A percentile compares a stretch with the other conserved stretches of the same genome.
phyloP scores from a whole-genome alignment of 1,140 invertebrate species.

The Fopius arisanus region DNA sequence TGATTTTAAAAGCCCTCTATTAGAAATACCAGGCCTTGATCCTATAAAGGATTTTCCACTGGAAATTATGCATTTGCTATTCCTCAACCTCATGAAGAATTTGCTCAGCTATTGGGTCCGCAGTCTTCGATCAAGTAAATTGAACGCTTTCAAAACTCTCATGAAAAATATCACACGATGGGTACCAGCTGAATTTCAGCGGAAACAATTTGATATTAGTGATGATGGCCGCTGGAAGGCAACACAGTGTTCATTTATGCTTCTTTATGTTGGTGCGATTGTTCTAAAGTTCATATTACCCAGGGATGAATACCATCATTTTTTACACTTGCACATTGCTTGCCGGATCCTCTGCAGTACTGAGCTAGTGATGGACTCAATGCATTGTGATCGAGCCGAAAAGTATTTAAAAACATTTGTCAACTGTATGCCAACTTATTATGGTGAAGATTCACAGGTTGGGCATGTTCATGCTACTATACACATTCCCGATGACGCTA shows the following conservation, averaged over 20 bases:
- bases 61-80: slow-evolving; percentile 40
- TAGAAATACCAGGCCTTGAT: slow-evolving; percentile 30
- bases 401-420: slow-evolving; percentile 25
- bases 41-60: slow-evolving; percentile 25
- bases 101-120: background rate
- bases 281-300: background rate
- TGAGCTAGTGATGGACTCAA: background rate
- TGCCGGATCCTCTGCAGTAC: slow-evolving; percentile 11
- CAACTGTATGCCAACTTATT: slow-evolving; percentile 23
- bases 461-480: slow-evolving; percentile 37
- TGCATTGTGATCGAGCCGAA: background rate
- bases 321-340: slow-evolving; percentile 2
- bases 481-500: slow-evolving; percentile 34
- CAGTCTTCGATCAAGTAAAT: background rate
- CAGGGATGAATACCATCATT: slow-evolving; percentile 10
- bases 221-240: slow-evolving; percentile 11
- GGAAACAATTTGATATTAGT: background rate
- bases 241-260: slow-evolving; percentile 14
- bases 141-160: background rate
- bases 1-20: background rate
- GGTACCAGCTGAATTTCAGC: slow-evolving; percentile 20
- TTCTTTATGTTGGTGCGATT: slow-evolving; percentile 18
- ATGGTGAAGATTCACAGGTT: slow-evolving; percentile 28
- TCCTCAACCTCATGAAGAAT: background rate
- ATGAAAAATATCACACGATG: background rate